A percentile compares a stretch with the other conserved stretches of the same genome.
phyloP scores from a whole-genome alignment of 2,113 vertebrate genomes.

The Rhinopithecus roxellana region DNA sequence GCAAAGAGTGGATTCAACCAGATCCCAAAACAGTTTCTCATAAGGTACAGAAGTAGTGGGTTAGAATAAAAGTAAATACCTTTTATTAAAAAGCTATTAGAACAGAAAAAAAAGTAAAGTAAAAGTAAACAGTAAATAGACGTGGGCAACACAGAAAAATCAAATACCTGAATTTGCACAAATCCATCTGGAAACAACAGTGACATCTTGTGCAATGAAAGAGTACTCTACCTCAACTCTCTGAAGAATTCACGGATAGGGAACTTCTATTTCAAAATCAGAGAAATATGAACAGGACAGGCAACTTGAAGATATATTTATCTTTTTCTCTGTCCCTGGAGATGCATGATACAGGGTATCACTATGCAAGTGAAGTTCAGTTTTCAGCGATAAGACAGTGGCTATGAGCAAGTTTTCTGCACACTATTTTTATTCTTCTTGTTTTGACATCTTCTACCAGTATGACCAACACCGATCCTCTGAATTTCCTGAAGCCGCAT shows the following conservation, averaged over 20 bases:
- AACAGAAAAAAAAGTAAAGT: neutral
- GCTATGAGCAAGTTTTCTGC: neutral
- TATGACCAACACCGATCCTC: neutral
- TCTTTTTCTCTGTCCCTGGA: neutral
- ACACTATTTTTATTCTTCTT: neutral
- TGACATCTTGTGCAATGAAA: neutral
- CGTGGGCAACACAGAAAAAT: neutral
- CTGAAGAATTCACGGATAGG: neutral
- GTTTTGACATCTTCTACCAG: neutral
- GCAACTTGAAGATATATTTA: neutral
- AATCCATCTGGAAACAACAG: neutral
- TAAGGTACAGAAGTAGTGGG: neutral
- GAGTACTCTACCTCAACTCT: neutral
- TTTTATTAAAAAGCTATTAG: neutral
- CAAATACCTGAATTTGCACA: neutral
- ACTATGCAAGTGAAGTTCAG: neutral
- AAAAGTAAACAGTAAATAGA: neutral
- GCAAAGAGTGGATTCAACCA: neutral
- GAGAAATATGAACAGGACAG: neutral
- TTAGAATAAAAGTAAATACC: neutral
- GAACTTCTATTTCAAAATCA: neutral
- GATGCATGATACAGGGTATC: too few relatives aligned
- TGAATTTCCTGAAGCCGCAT: neutral
- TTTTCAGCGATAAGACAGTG: neutral
- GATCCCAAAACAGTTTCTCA: neutral